Evolutionary conservation across 2,797 vertebrate genomes (phyloP).

Genomic region (Microctenopoma lineatum): DNA sequence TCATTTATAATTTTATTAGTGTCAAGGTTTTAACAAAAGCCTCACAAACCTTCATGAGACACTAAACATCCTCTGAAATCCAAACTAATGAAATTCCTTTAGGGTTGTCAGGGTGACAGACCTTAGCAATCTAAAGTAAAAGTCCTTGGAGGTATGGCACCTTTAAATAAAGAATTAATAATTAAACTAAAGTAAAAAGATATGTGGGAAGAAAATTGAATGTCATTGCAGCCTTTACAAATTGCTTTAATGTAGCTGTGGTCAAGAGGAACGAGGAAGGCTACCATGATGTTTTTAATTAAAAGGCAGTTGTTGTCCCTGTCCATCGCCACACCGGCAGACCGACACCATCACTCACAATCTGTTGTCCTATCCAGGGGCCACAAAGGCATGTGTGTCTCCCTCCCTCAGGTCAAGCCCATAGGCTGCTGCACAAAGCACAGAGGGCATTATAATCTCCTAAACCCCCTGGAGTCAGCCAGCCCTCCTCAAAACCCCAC

Average conservation of each 20-base stretch:
- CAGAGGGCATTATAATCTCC: slow-evolving; percentile 54
- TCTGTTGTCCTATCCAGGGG: slow-evolving; percentile 34
- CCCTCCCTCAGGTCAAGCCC: slow-evolving; percentile 64
- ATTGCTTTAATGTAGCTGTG: neutral
- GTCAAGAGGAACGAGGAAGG: neutral
- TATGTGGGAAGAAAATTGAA: neutral
- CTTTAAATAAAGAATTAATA: slow-evolving; percentile 18
- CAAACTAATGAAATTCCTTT: slow-evolving; percentile 45
- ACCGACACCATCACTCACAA: slow-evolving; percentile 24
- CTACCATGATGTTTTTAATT: neutral
- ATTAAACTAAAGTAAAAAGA: slow-evolving; percentile 6
- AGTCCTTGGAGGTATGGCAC: slow-evolving; percentile 6
- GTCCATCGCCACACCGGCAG: neutral
- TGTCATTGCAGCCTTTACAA: neutral
- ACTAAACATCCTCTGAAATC: slow-evolving; percentile 18
- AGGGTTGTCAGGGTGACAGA: slow-evolving; percentile 31
- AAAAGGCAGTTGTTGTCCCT: slow-evolving; percentile 3
- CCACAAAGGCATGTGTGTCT: slow-evolving; percentile 43
- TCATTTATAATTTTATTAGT: neutral
- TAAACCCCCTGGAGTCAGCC: slow-evolving; percentile 20
- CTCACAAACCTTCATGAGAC: slow-evolving; percentile 9
- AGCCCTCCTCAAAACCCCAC: slow-evolving; percentile 25
- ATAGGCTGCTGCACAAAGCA: slow-evolving; percentile 67
- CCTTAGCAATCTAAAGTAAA: neutral
- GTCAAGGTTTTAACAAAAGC: neutral